phyloP scores from a whole-genome alignment of 2,113 vertebrate species.

The Salminus brasiliensis region DNA sequence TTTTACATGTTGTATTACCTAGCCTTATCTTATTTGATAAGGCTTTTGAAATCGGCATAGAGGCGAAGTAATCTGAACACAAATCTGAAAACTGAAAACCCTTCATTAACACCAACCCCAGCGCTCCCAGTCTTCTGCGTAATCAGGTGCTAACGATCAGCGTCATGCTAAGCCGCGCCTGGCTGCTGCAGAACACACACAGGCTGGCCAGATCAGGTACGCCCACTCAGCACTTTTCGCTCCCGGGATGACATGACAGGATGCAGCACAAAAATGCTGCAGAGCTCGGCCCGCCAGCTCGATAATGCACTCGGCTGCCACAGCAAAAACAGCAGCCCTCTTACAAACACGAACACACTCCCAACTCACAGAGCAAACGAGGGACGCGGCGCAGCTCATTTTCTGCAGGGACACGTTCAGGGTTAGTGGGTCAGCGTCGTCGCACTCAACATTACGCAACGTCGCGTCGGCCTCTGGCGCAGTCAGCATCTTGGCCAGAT shows the following conservation, averaged over 20 bases:
- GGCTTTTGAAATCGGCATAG: too few relatives aligned
- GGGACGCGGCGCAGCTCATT: background rate
- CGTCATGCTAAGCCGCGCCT: conserved; percentile 1
- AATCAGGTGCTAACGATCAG: conserved; percentile 21
- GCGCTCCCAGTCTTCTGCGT: background rate
- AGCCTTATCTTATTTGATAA: too few relatives aligned
- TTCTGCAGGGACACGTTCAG: background rate
- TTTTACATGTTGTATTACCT: too few relatives aligned
- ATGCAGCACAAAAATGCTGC: conserved; percentile 22
- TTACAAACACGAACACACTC: background rate
- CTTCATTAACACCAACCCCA: background rate
- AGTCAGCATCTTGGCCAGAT: background rate
- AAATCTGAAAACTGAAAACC: background rate
- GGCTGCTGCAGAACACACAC: background rate
- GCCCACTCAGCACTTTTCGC: conserved; percentile 20
- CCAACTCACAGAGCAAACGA: background rate
- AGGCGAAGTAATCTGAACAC: too few relatives aligned
- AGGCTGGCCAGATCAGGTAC: background rate
- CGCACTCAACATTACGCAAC: conserved; percentile 36
- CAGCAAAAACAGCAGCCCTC: background rate
- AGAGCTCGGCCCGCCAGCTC: background rate
- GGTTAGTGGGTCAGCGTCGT: conserved; percentile 46
- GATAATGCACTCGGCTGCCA: background rate
- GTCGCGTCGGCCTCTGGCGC: background rate
- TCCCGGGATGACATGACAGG: background rate